A percentile compares a stretch with the other conserved stretches of the same genome.
Conservation (phyloP, 2,888 invertebrate genomes). For the Rosalia funebris region DNA sequence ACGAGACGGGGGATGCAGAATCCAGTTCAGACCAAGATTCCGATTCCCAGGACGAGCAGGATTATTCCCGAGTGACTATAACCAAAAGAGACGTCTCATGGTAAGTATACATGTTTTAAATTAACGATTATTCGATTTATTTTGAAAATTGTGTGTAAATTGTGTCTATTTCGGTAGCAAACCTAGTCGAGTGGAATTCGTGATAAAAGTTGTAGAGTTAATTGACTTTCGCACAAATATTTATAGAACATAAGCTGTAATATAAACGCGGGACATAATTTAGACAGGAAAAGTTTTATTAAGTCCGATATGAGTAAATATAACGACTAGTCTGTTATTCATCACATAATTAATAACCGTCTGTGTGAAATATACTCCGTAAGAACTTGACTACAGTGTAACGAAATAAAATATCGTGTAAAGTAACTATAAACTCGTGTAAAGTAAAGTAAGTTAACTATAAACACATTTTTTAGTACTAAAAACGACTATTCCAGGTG, state of each 20-base stretch:
- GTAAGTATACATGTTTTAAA: slow-evolving; percentile 44
- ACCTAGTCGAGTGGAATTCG: slow-evolving; percentile 2
- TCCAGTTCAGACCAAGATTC: slow-evolving; percentile 43
- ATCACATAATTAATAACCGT: neutral
- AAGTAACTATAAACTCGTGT: too few species aligned
- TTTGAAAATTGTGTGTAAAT: slow-evolving; percentile 5
- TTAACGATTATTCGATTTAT: slow-evolving; percentile 11
- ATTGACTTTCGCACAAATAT: slow-evolving; percentile 38
- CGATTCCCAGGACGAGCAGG: slow-evolving; percentile 41
- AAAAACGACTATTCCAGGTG: slow-evolving; percentile 34
- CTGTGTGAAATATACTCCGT: neutral
- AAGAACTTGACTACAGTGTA: too few species aligned
- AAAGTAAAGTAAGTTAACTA: too few species aligned
- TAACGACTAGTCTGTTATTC: neutral
- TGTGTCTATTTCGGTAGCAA: too few species aligned
- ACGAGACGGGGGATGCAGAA: slow-evolving; percentile 31
- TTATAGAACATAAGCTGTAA: slow-evolving; percentile 35
- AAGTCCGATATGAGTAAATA: neutral
- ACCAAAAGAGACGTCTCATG: slow-evolving; percentile 45
- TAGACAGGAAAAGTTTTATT: neutral
- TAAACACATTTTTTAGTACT: too few species aligned
- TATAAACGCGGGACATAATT: neutral
- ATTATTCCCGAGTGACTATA: slow-evolving; percentile 29
- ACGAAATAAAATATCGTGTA: too few species aligned
- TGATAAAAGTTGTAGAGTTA: slow-evolving; percentile 27